Percentiles rank a stretch among this genome's conserved stretches.
phyloP scores from a whole-genome alignment of 2,113 vertebrate genomes.

The Podiceps cristatus region DNA sequence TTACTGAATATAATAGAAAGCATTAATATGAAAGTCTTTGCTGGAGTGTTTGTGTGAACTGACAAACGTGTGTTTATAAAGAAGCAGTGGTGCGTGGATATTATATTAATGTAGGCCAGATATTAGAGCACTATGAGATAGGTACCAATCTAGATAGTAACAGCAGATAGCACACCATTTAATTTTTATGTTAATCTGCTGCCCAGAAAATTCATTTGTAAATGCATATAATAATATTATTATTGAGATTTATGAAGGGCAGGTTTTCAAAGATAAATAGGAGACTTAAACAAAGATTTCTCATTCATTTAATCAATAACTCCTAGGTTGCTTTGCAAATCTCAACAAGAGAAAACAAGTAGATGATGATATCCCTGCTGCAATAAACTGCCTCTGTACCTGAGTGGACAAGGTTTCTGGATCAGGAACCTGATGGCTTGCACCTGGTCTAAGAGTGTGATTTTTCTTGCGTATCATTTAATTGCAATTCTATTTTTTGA shows the following conservation, averaged over 20 bases:
- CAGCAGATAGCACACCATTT: not conserved
- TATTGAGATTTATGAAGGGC: not conserved
- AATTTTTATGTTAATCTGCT: not conserved
- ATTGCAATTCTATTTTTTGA: not conserved
- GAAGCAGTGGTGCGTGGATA: not conserved
- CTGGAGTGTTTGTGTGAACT: not conserved
- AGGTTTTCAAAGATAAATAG: not conserved
- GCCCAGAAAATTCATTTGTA: not conserved
- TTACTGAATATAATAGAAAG: not conserved
- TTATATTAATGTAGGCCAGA: not conserved
- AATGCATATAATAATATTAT: not conserved
- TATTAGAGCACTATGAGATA: not conserved
- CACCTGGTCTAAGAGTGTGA: not conserved
- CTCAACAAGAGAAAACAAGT: not conserved
- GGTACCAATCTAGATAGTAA: not conserved
- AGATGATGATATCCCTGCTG: not conserved
- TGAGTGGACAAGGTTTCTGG: not conserved
- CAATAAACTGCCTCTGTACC: not conserved
- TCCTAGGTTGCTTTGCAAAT: not conserved
- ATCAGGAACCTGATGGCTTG: not conserved
- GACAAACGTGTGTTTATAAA: not conserved
- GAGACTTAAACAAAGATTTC: not conserved
- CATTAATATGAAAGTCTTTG: not conserved
- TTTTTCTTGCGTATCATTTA: not conserved
- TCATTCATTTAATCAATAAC: not conserved